Conservation (phyloP, 2,113 vertebrate species). For the Shinisaurus crocodilurus region DNA sequence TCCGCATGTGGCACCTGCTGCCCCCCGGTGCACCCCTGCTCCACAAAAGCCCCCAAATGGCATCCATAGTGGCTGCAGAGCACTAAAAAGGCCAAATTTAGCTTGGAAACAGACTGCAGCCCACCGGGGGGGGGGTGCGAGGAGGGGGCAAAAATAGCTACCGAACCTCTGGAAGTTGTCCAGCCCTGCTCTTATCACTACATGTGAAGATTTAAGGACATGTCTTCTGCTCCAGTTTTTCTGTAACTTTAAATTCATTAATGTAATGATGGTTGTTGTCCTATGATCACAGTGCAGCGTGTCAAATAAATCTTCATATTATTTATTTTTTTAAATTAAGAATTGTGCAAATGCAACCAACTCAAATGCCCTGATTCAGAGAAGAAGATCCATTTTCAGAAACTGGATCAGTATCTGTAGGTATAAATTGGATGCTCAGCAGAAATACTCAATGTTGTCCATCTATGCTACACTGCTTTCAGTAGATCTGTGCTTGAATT, state of each 20-base stretch:
- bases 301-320: background rate
- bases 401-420: background rate
- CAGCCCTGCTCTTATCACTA: background rate
- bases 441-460: background rate
- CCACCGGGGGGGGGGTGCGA: no score
- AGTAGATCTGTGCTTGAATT: background rate
- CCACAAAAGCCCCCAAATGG: no score
- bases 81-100: no score
- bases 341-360: background rate
- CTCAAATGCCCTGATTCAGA: background rate
- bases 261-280: background rate
- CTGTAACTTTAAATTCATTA: background rate
- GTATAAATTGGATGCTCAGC: background rate
- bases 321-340: background rate
- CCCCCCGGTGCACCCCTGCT: no score
- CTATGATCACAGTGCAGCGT: background rate
- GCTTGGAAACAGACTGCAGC: no score
- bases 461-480: background rate
- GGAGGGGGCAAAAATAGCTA: background rate
- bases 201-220: background rate
- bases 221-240: background rate
- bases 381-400: background rate
- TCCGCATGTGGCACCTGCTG: no score
- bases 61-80: no score
- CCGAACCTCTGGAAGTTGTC: background rate